Evolutionary conservation across 2,888 invertebrate genomes (phyloP), one percentile per base, ranked within the genome.

Genomic region (Leptinotarsa tumamoca): DNA sequence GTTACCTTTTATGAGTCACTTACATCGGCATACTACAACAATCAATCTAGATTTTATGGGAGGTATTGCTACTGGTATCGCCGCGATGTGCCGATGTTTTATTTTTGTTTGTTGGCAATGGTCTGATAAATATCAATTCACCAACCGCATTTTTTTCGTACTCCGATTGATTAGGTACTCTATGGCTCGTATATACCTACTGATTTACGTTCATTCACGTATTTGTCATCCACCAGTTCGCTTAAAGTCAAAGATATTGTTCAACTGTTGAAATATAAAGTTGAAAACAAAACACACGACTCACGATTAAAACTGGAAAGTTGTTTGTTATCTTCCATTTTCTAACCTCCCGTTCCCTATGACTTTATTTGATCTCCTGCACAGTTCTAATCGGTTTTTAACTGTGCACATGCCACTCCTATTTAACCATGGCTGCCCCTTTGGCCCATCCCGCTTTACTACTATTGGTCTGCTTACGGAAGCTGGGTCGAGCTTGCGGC

Each of bases 1-100:
- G 87, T 87, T 88, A 88, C 88, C 88, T 88, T 89, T 89, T 88
- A 89, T 88, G 87, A 86, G 84, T 85, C 86, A 86, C 86, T 87
- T 86, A 79, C 83, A 83, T 83, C 84, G 84, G 84, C 85, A 83
- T 82, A 79, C 83, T 82, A 83, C 78, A 73, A 80, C 78, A 87
- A 87, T 87, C 86, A 86, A 87, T 86, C 86, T 77, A 68, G 68
- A 66, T 63, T 76, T 77, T 73, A 63, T 68, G 58, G 69, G 61
- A 52, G 0, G 58, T 68, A 74, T 54, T 61, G 73, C 73, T 70
- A 73, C 70, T 70, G 67, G 50, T 43, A 54, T 67, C 10, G n/a
- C n/a, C 27, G 74, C n/a, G 49, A 58, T 61, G 33, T 56, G 43
- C 56, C 15, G 18, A 52, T 17, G 66, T 23, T 66, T 67, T 69